Evolutionary conservation across 2,888 invertebrate species (phyloP), one percentile per base, ranked within the genome.

Genomic region (Andrena bucephala): DNA sequence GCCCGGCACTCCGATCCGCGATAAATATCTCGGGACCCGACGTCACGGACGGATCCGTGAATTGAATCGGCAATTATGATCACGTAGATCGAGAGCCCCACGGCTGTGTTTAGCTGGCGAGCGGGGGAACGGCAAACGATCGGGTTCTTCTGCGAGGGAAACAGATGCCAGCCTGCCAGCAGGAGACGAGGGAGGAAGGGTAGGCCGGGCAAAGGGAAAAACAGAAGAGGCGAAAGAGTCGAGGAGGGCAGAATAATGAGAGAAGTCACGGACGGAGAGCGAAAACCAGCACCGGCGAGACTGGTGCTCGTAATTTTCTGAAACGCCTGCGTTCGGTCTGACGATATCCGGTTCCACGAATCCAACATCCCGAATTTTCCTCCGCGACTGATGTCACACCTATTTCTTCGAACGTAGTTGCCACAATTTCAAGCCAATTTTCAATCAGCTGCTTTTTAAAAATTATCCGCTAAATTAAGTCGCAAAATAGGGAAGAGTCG

Each of bases 41-140:
- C 66, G 66, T 73, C 82, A 70, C 20, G 33, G 33, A 60, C 42
- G 57, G 60, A 76, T 74, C 63, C 79, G 75, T 72, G 85, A 77
- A 77, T 80, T 54, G 79, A 81, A 81, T 84, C 77, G 68, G 42
- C 71, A 77, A 82, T 86, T 74, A 75, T 36, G 72, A 85, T 68
- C 73, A 33, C 48, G 75, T 57, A 65, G 68, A 74, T 74, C 50
- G 57, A 16, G 48, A 42, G 42, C 16, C 63, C 62, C 24, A 57
- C 16, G 66, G n/a, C 63, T 66, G 63, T 54, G 72, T 75, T 81
- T 75, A 85, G 33, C 13, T 2, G 20, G 48, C 29, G 27, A 63
- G n/a, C 52, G 27, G 50, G 57, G 13, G 33, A 67, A 67, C 57
- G 54, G 69, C 68, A 48, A 65, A 76, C 36, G 50, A 76, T 67